Base-by-base conservation (phyloP, 53 echinoderm and acorn worm species). In the Patiria pectinifera region DNA sequence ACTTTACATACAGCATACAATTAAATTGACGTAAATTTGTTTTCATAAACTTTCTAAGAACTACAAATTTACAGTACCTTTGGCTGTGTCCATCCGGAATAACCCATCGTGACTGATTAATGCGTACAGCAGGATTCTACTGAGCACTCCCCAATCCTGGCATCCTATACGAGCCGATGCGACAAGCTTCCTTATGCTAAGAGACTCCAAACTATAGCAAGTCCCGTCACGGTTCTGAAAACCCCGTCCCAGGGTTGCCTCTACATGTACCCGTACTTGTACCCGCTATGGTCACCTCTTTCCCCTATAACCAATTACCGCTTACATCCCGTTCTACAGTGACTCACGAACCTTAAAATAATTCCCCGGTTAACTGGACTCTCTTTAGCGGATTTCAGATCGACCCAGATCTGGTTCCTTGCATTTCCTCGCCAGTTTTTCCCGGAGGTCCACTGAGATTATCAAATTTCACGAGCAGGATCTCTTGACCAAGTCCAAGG, bases 261-360 rank as follows among this genome's bases (percentile, higher is more conserved):
- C 46, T 62, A 47, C 89, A 78, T 60, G 89, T 89, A 89, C 77
- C 6, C 59, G 15, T 62, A 47, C 89, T 89, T 60, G 89, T 89
- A 89, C 77, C 6, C 59, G 15, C 22, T 46, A 86, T 86, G 45
- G 61, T 76, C 59, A 61, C 88, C 88, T 78, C 45, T 88, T 35
- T 66, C 23, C 3, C 10, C 19, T 66, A 80, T 69, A 90, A 63
- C 69, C 71, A 90, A 90, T 90, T 80, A 90, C 90, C 48, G 21
- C 90, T 90, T 80, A 90, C 81, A 90, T 90, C 90, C 90, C 90
- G 80, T 90, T 80, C 45, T 66, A 14, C 80, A 62, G 90, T 90
- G 90, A 90, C 80, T 90, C 90, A 90, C 66, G 46, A 10, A 90
- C 59, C 90, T 81, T 80, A 80, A 90, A 90, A 90, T 90, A 90